These are phyloP conservation scores for Hypomesus transpacificus DNA, from an alignment of 2,113 vertebrate genomes.

Conservation along the genomic window DNA sequence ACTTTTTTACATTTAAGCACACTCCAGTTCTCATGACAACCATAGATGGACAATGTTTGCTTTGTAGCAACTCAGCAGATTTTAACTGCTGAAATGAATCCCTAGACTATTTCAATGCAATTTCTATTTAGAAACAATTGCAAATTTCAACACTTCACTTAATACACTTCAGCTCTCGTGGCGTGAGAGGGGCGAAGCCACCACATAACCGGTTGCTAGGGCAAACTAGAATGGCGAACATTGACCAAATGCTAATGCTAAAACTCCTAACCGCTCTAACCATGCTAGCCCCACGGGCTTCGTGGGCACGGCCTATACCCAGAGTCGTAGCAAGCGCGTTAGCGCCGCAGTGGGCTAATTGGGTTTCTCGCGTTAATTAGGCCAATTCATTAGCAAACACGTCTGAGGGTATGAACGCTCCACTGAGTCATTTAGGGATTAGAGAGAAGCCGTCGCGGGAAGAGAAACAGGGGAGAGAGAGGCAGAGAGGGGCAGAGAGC, in stretches of 20 bases:
- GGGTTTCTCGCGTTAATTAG: slow-evolving; percentile 64
- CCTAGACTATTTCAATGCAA: no score
- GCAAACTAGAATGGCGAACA: not conserved
- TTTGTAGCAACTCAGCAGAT: not conserved
- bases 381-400: slow-evolving; percentile 64
- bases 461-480: slow-evolving; percentile 23
- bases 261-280: slow-evolving; percentile 21
- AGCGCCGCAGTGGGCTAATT: slow-evolving; percentile 48
- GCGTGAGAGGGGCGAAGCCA: no score
- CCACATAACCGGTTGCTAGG: no score
- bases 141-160: no score
- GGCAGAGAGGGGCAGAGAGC: not conserved
- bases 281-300: slow-evolving; percentile 27
- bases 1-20: not conserved
- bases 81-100: no score
- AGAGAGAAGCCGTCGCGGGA: slow-evolving; percentile 39
- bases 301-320: no score
- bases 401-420: slow-evolving; percentile 47
- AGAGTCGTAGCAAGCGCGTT: slow-evolving; percentile 15
- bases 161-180: no score
- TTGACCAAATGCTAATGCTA: slow-evolving; percentile 8
- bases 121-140: no score
- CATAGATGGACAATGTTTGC: not conserved
- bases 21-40: not conserved
- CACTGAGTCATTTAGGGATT: slow-evolving; percentile 58